phyloP scores from a whole-genome alignment of 2,888 invertebrate genomes.

The Heliconius cydno region DNA sequence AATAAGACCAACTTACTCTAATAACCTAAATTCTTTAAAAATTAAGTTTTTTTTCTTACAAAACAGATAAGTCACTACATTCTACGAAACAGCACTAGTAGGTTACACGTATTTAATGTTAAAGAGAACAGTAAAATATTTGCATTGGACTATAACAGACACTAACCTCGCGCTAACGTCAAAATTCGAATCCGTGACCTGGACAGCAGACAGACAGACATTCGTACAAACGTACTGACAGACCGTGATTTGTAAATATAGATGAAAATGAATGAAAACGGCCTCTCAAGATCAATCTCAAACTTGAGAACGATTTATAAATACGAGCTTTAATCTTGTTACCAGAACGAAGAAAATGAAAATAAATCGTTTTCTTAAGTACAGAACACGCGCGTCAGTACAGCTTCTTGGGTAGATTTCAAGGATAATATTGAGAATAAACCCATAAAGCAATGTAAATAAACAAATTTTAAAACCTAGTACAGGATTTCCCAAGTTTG shows the following conservation, averaged over 20 bases:
- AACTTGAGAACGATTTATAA: no score
- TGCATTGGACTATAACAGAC: constrained; percentile 6
- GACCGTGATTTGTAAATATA: constrained; percentile 3
- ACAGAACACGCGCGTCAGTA: no score
- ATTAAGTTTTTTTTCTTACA: neutral
- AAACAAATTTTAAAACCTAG: neutral
- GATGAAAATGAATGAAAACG: no score
- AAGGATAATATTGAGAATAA: neutral
- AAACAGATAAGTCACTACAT: neutral
- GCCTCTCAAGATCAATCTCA: no score
- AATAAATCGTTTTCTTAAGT: no score
- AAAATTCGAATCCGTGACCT: constrained; percentile 1
- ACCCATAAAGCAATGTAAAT: neutral
- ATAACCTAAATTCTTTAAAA: no score
- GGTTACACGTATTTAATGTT: constrained; percentile 3
- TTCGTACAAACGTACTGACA: neutral
- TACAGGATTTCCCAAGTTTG: neutral
- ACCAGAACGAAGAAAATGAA: no score
- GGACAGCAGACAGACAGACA: neutral
- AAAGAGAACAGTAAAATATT: constrained; percentile 19
- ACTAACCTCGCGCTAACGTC: neutral
- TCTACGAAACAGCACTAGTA: neutral
- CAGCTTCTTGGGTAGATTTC: neutral
- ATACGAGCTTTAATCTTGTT: no score
- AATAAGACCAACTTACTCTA: no score